Base-by-base conservation (phyloP, 2,888 invertebrate species). In the Lithophane ornitopus region DNA sequence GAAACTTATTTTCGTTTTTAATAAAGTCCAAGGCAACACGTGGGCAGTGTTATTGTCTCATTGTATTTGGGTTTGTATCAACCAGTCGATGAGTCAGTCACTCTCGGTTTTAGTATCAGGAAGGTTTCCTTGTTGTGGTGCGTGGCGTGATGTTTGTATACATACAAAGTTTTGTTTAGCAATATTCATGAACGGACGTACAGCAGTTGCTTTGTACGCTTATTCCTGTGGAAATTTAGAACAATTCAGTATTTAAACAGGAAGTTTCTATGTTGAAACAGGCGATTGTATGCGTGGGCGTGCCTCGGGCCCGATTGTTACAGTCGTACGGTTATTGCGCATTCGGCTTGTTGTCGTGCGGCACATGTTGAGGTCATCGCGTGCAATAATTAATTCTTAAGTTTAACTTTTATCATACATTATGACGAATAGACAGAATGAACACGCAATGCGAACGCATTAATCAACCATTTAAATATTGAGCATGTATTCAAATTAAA, bases 211-310 rank as follows among this genome's bases (percentile, higher is more conserved):
- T 74, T 72, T 76, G 75, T 81, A 71, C 73, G 70, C 74, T 84
- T 84, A 87, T 89, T 89, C 87, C 82, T 88, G 87, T 86, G 85
- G 81, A 80, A 71, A 88, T 89, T 88, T 86, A 87, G 82, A 84
- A 89, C 88, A 87, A 88, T 88, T 89, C 77, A 86, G 88, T 84
- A 82, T 89, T 86, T 92, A 94, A 92, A 94, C 95, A 94, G 96
- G 96, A 95, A 95, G 92, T 90, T 88, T 85, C 83, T 90, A 88
- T 93, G 91, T 92, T 89, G 91, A 92, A 94, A 92, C 91, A 89
- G 90, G 90, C 87, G 92, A 94, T 93, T 93, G 93, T 92, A 83
- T 88, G 87, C 84, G 94, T 94, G 93, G 95, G 95, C 87, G 95
- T 93, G 94, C 86, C 92, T 89, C 81, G 83, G 86, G 85, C 86